Evolutionary conservation across 64 coral and sea anemone genomes (phyloP), one percentile per base, ranked within the genome.

Genomic region (Porites lutea): DNA sequence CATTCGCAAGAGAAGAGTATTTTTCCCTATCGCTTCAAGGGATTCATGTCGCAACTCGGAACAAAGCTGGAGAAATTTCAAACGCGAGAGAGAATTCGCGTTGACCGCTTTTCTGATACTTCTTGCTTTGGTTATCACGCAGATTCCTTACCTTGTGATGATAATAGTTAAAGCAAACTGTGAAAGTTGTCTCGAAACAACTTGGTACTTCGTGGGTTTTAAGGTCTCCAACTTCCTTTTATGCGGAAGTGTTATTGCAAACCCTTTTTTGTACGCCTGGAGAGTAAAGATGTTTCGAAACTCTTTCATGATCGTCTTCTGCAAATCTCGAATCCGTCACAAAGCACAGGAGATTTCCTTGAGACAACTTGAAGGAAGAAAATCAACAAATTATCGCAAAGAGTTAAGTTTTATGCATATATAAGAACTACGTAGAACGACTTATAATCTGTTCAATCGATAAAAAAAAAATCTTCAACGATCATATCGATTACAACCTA

Each of bases 101-200:
- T 83, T 14, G 69, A 92, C 89, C 20, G 69, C 89, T 13, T 90
- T 90, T 70, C 76, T 90, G 61, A 67, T 90, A 46, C 64, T 67
- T 52, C 49, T 90, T 3, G 54, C 71, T 16, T 84, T 92, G 27
- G 22, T 92, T 4, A 7, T 92, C 4, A 58, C 89, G n/a, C 82
- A 82, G 79, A 52, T 91, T 50, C 89, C 89, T 5, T 91, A 83
- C 50, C 43, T 58, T 6, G 54, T 91, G 37, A 49, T 62, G 54
- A 59, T 61, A 83, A 74, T 11, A 62, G 8, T 55, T 6, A 52
- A 65, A 53, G 23, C 67, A 63, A 18, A 74, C 53, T 91, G 89
- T 83, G 15, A 91, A 51, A 75, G 37, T 23, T 92, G 89, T 75
- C 13, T 48, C n/a, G 46, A 57, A 7, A 92, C 47, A 43, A 12